phyloP scores from a whole-genome alignment of 92 coral and sea anemone genomes.

The Diadumene lineata region DNA sequence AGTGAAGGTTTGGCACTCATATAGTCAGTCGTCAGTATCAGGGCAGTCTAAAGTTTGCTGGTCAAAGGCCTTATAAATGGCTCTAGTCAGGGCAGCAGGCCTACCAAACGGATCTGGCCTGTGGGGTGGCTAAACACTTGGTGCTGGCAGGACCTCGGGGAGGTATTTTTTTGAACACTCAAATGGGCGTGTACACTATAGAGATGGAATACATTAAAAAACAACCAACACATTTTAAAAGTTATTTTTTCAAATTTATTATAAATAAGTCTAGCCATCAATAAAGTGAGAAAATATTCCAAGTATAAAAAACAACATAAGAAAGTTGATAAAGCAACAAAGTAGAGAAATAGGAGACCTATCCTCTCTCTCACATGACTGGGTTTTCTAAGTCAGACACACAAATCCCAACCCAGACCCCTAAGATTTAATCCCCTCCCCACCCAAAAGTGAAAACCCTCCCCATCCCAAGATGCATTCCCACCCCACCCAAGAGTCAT shows the following conservation, averaged over 20 bases:
- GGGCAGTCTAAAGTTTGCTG: slow-evolving; percentile 20
- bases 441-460: not conserved
- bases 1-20: slow-evolving; percentile 10
- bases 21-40: slow-evolving; percentile 8
- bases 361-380: too few relatives aligned
- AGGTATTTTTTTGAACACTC: slow-evolving; percentile 20
- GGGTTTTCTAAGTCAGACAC: too few relatives aligned
- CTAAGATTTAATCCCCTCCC: not conserved
- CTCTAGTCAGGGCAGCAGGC: slow-evolving; percentile 10
- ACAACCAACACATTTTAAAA: not conserved
- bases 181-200: slow-evolving; percentile 22
- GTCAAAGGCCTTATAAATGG: slow-evolving; percentile 12
- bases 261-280: not conserved
- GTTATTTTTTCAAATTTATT: not conserved
- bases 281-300: not conserved
- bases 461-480: not conserved
- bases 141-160: slow-evolving; percentile 30
- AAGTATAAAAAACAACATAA: not conserved
- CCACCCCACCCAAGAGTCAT: not conserved
- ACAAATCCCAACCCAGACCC: not conserved
- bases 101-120: slow-evolving; percentile 25
- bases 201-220: slow-evolving; percentile 31
- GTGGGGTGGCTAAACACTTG: slow-evolving; percentile 30
- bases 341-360: not conserved
- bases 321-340: not conserved